Conservation (phyloP, 2,888 invertebrate genomes). For the Platycnemis pennipes region DNA sequence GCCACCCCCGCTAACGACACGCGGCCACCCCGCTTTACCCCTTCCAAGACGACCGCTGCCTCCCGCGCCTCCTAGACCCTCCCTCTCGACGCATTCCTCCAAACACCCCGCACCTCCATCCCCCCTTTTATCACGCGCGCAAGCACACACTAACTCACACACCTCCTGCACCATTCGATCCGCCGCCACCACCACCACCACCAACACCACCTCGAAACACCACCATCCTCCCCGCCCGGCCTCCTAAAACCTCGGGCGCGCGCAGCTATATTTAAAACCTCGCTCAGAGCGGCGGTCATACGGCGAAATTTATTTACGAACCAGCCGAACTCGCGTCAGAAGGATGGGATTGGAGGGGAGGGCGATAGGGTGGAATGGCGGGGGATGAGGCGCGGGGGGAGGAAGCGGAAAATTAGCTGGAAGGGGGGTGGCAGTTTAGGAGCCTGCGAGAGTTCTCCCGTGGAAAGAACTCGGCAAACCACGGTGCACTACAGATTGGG, state of each 20-base stretch:
- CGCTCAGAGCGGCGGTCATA: conserved; percentile 60
- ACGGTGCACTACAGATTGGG: background rate
- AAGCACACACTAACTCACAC: background rate
- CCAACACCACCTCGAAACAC: background rate
- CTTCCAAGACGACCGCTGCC: background rate
- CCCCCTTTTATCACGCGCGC: background rate
- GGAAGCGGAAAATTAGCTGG: conserved; percentile 33
- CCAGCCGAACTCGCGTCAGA: conserved; percentile 59
- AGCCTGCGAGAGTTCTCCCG: background rate
- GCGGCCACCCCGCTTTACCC: background rate
- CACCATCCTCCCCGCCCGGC: background rate
- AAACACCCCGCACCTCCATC: background rate
- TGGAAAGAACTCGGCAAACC: background rate
- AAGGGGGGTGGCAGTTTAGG: background rate
- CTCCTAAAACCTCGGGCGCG: conserved; percentile 29
- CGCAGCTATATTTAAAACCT: conserved; percentile 62
- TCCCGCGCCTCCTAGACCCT: background rate
- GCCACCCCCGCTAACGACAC: background rate
- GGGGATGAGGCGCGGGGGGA: background rate
- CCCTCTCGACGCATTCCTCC: conserved; percentile 23
- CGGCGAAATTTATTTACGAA: conserved; percentile 66
- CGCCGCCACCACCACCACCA: conserved; percentile 12
- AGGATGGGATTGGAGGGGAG: conserved; percentile 16
- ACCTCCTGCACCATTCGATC: conserved; percentile 28
- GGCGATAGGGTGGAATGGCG: background rate